Evolutionary conservation across 2,797 vertebrate species (phyloP), one percentile per base, ranked within the genome.

Genomic region (Avahi laniger): DNA sequence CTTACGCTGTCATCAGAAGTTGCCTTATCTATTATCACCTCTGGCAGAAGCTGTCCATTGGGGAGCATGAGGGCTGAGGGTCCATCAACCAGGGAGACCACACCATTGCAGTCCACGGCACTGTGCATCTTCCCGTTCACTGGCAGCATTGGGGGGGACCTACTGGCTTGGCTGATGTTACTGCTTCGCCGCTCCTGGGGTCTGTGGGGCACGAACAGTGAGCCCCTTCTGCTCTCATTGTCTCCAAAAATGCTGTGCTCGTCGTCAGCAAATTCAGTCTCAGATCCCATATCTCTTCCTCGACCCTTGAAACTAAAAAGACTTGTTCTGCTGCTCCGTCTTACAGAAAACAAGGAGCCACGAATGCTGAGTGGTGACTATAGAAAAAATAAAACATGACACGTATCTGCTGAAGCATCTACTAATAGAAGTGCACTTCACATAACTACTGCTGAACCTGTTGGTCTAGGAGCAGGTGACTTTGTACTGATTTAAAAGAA

Each of bases 191-290:
- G 99, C 70, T 99, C 99, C 1, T 73, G 69, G 0, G 98, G 97
- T 78, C 98, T 98, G 88, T 86, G 97, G 0, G 99, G 99, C 81
- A 99, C 48, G 90, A 99, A 99, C 43, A 99, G 98, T 30, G 99
- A 99, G 91, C 98, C 99, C 95, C 99, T 99, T 46, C 99, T 98
- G 98, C 99, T 99, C 89, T 98, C 98, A 2, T 84, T 98, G 91
- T 99, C 99, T 81, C 99, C 99, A 90, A 99, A 99, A 0, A 98
- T 99, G 99, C 99, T 99, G 98, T 99, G 99, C 93, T 99, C 99
- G 0, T 99, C 99, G 14, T 99, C 99, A 0, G 99, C 99, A 98
- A 99, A 99, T 78, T 99, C 99, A 78, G 99, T 99, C 95, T 99
- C 99, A 1, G 99, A 99, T 86, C 98, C 98, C 35, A 97, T 54